A percentile compares a stretch with the other conserved stretches of the same genome.
Evolutionary conservation across 2,888 invertebrate species (phyloP).

Genomic region (Heteromyza rotundicornis): DNA sequence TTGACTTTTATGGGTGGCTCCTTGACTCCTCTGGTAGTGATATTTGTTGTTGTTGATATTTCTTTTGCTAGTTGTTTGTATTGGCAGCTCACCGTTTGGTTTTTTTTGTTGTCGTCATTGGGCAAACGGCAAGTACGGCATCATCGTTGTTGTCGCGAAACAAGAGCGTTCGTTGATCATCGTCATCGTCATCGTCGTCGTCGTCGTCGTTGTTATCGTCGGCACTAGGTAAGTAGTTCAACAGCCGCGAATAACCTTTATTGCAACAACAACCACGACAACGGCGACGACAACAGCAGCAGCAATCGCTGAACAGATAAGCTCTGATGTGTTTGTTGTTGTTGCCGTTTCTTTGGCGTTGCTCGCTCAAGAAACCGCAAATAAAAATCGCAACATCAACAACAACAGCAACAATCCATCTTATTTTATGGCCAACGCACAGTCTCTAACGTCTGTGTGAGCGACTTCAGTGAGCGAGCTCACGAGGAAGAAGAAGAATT

Average conservation of each 20-base stretch:
- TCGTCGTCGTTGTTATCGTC: conserved; percentile 34
- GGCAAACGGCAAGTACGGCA: too few relatives aligned
- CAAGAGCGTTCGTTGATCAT: too few relatives aligned
- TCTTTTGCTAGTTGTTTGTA: not conserved
- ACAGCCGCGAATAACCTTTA: conserved; percentile 55
- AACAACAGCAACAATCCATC: conserved; percentile 15
- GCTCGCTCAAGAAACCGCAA: conserved; percentile 17
- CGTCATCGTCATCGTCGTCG: conserved; percentile 17
- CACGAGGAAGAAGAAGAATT: too few relatives aligned
- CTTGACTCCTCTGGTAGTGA: not conserved
- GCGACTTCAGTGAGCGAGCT: too few relatives aligned
- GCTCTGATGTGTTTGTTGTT: conserved; percentile 5
- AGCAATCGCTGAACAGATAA: conserved; percentile 3
- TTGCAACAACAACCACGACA: conserved; percentile 27
- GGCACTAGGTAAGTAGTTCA: conserved; percentile 63
- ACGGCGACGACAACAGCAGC: conserved; percentile 17
- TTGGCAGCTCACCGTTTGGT: conserved; percentile 9
- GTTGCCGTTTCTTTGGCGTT: conserved; percentile 17
- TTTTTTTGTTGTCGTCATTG: conserved; percentile 29
- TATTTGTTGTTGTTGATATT: conserved; percentile 5
- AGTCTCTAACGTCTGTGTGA: too few relatives aligned
- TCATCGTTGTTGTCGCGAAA: conserved; percentile 19
- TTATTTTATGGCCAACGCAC: not conserved
- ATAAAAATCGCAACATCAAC: conserved; percentile 7
- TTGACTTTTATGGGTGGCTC: not conserved